Evolutionary conservation across 1,140 invertebrate genomes (phyloP), one percentile per base, ranked within the genome.

Genomic region (Drosophila grimshawi): DNA sequence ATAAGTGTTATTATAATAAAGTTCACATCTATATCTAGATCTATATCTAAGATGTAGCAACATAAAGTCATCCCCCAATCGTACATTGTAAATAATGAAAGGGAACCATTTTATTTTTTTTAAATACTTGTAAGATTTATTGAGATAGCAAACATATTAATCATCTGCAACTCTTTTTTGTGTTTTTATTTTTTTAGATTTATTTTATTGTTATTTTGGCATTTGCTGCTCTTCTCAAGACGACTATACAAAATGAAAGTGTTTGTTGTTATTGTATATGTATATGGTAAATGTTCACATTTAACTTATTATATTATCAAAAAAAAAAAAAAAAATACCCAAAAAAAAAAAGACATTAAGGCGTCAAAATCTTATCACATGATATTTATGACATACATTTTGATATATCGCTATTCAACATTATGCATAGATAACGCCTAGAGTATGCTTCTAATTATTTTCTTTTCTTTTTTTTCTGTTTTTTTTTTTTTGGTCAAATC

Each of bases 291-390:
- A 55, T 33, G 43, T 10, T 19, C 43, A 19, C 11, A 65, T 71
- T 11, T 37, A 62, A 35, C 65, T 61, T 56, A 67, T 45, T 67
- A 66, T 35, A 46, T 59, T 35, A 11, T 27, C 39, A 5, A 5
- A 2, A 48, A 43, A 60, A 60, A 53, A 43, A 65, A 59, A 59
- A 63, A 48, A n/a, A n/a, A n/a, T n/a, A 63, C 48, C 59, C 41
- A 61, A 35, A 70, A 65, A 35, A 65, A 35, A 62, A 43, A 57
- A 62, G 32, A 61, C 56, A 69, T 49, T 62, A 70, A 39, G 67
- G 49, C 66, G 67, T 59, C 67, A 63, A 70, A 55, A 70, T 70
- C 67, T 63, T 70, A 70, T 70, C 67, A 70, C 67, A 72, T 60
- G 69, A 72, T 53, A 72, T 53, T 48, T 72, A 66, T 66, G 69